phyloP scores from a whole-genome alignment of 1,140 invertebrate genomes.

The Wasmannia auropunctata region DNA sequence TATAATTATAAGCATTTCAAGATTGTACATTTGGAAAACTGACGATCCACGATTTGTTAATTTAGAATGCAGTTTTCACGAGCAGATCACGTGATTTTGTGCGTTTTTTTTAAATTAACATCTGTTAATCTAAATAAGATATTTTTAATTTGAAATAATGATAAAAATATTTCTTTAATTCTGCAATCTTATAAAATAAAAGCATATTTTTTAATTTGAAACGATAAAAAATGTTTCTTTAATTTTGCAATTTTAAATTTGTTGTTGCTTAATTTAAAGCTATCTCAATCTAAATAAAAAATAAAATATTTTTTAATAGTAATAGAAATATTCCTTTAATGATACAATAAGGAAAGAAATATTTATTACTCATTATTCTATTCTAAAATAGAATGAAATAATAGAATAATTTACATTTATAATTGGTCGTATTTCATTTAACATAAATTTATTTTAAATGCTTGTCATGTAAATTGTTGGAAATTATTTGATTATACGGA shows the following conservation, averaged over 20 bases:
- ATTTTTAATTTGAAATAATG: background rate
- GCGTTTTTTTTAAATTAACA: background rate
- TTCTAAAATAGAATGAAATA: background rate
- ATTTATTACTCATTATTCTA: background rate
- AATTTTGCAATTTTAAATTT: background rate
- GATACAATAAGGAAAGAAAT: background rate
- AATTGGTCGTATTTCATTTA: background rate
- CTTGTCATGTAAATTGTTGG: background rate
- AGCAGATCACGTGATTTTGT: background rate
- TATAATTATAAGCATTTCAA: conserved; percentile 27
- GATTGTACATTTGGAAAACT: background rate
- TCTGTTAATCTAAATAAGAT: background rate
- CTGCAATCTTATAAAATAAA: background rate
- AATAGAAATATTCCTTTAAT: background rate
- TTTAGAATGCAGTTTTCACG: background rate
- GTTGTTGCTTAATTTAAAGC: background rate
- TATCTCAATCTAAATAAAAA: background rate
- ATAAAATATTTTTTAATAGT: background rate
- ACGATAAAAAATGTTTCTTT: background rate
- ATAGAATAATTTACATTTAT: background rate
- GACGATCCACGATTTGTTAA: background rate
- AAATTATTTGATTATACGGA: background rate
- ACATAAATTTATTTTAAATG: background rate
- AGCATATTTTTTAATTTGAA: background rate
- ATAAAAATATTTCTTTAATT: background rate